Base-by-base conservation (phyloP, 2,888 invertebrate genomes). In the Ametastegia equiseti region DNA sequence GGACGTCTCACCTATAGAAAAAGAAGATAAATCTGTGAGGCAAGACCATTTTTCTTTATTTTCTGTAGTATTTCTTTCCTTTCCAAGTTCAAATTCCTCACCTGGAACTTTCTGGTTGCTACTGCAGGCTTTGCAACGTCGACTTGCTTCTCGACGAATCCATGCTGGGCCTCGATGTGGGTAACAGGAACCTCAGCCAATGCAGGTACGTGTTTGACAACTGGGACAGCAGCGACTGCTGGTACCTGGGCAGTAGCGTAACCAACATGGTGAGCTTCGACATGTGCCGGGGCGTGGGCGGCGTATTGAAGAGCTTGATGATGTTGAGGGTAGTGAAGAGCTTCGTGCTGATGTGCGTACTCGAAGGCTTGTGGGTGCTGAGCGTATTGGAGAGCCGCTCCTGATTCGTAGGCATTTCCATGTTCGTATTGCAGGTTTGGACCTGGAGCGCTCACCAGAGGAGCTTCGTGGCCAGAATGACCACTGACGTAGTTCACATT, bases 81-180 rank as follows among this genome's bases (percentile, higher is more conserved):
- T 13, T 15, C 0, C 11, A 5, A 60, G 6, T 60, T 3, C 11
- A 5, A 60, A 15, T 60, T 3, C 60, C 63, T 73, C 83, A 92
- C 91, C 87, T 94, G 93, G 86, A 93, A 93, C 83, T 93, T 94
- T 80, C 93, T 93, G 33, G 94, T 94, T 84, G 94, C 93, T 9
- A 93, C 91, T 2, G 94, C 94, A 0, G 94, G 94, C 84, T 94
- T 94, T 5, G 93, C 93, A 27, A 94, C 93, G 86, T 94, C 94
- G 15, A 94, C 92, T 65, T 93, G 92, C 84, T 94, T 93, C 83
- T 94, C 92, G 69, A 93, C 90, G 27, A 93, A 91, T 23, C 93
- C 92, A 4, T 92, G 94, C 57, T 93, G 92, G 77, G 92, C 92
- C 84, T 92, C 92, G 83, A 91, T 88, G 33, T 92, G 92, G 15